Base-by-base conservation (phyloP, 2,888 invertebrate genomes). In the Drosophila lutescens region DNA sequence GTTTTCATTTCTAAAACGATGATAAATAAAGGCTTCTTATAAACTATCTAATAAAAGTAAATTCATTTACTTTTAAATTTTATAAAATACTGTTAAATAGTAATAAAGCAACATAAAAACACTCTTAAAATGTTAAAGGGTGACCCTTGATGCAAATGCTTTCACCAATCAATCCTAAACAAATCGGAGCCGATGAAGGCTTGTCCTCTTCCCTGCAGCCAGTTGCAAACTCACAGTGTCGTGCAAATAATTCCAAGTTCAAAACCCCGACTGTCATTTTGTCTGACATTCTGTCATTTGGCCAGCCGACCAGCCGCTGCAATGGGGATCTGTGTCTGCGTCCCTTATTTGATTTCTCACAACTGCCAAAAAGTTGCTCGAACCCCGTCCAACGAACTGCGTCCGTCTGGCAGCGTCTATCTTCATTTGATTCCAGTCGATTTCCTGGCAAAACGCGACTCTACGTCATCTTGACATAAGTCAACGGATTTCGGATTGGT, bases 401-500 rank as follows among this genome's bases (percentile, higher is more conserved):
- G 56, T 68, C 79, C 76, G 87, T 88, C 65, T 69, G 65, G 82
- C 41, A 43, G 74, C 79, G 86, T 85, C 89, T 83, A 85, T 83
- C 89, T 89, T 83, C 89, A 83, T 83, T 83, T 79, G 74, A 85
- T 85, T 70, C 70, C 78, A 87, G 89, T 85, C 88, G 83, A 80
- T 86, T 80, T 80, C 66, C 84, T 80, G 80, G 73, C 88, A 74
- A 72, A 86, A 77, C 66, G 78, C 82, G 75, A 73, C 73, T 66
- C 75, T 74, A 74, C 86, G 71, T 83, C 78, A 74, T 80, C 80
- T 89, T 83, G 87, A 86, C 84, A 76, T 86, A 86, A 86, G 85
- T 89, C 85, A 89, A 83, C 84, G 89, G 85, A 86, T 86, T 86
- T 88, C 62, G 66, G 79, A 83, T 89, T 89, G 89, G 88, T 86